Evolutionary conservation across 2,113 vertebrate species (phyloP).

Genomic region (Craseonycteris thonglongyai): DNA sequence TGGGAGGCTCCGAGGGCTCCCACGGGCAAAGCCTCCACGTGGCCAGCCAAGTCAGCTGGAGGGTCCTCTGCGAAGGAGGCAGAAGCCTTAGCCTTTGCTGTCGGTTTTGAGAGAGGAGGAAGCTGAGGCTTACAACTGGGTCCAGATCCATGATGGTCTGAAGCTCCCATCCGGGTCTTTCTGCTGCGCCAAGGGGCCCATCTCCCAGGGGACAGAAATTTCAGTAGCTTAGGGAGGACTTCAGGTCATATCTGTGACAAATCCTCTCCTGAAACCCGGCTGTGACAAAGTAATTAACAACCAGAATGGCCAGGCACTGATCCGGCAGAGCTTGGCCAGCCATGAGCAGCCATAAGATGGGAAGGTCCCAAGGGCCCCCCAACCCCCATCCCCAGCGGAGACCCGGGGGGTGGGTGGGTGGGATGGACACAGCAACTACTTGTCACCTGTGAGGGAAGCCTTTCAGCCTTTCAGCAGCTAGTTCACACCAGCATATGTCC

Average conservation of each 20-base stretch:
- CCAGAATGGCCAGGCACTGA: fast-evolving
- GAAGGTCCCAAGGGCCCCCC: background rate
- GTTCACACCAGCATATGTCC: background rate
- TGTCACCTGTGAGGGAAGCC: background rate
- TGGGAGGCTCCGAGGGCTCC: background rate
- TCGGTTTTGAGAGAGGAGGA: background rate
- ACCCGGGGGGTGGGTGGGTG: no score
- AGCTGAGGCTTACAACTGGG: background rate
- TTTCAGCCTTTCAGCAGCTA: background rate
- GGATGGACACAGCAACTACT: background rate
- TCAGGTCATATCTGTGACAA: background rate
- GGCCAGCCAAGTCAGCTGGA: background rate
- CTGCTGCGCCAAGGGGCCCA: background rate
- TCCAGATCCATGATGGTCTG: no score
- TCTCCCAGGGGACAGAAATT: background rate
- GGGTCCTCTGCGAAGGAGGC: background rate
- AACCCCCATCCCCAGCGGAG: no score
- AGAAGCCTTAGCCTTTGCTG: background rate
- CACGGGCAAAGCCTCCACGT: no score
- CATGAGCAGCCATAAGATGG: background rate
- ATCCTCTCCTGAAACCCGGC: background rate
- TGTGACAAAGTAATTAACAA: background rate
- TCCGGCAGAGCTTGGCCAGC: no score
- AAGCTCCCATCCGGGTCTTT: background rate
- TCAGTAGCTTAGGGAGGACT: background rate